A percentile compares a stretch with the other conserved stretches of the same genome.
Evolutionary conservation across 2,113 vertebrate species (phyloP).

Genomic region (Dromas ardeola): DNA sequence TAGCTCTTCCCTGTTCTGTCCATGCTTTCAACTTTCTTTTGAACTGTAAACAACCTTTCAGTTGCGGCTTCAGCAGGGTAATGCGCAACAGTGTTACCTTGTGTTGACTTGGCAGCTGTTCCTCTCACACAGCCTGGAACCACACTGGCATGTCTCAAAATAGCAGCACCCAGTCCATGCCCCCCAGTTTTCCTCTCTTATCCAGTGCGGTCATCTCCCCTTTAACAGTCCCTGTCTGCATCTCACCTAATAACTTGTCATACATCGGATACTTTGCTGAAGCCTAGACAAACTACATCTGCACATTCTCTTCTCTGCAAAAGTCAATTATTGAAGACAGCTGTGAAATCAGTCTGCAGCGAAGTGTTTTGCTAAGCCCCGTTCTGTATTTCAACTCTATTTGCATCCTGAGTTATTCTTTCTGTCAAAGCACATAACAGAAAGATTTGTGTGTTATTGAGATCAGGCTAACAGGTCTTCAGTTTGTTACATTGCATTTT

Average conservation of each 20-base stretch:
- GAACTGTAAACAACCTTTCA: not conserved
- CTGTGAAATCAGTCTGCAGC: not conserved
- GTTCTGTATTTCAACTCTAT: not conserved
- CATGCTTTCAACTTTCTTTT: not conserved
- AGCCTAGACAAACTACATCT: not conserved
- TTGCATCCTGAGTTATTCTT: not conserved
- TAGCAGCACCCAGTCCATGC: not conserved
- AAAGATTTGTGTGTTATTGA: not conserved
- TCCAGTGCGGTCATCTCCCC: not conserved
- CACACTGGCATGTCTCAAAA: not conserved
- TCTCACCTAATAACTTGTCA: not conserved
- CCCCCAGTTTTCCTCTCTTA: not conserved
- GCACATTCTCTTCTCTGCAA: not conserved
- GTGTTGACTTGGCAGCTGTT: not conserved
- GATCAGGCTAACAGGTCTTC: not conserved
- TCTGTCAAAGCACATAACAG: not conserved
- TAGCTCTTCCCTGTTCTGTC: not conserved
- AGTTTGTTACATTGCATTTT: not conserved
- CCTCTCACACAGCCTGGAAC: not conserved
- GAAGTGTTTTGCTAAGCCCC: not conserved
- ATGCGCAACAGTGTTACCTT: not conserved
- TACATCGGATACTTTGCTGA: not conserved
- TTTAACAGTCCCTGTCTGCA: not conserved
- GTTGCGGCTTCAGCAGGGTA: not conserved
- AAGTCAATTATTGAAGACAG: not conserved